phyloP scores from a whole-genome alignment of 2,888 invertebrate genomes.

The Morinoia aosen region DNA sequence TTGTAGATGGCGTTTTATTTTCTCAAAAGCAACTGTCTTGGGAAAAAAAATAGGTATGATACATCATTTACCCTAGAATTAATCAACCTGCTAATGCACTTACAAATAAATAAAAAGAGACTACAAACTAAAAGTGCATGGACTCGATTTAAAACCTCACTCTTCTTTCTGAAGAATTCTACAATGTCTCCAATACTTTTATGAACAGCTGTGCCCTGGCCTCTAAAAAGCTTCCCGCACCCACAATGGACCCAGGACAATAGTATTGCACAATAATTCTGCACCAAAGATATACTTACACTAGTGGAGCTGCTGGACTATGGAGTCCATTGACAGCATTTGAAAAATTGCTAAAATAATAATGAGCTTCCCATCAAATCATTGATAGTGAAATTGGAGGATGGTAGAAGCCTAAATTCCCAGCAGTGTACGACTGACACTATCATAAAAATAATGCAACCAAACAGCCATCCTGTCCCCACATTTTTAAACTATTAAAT shows the following conservation, averaged over 20 bases:
- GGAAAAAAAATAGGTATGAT: background rate
- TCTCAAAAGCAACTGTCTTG: background rate
- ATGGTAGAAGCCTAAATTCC: background rate
- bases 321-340: too few species aligned
- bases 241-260: too few species aligned
- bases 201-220: too few species aligned
- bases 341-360: too few species aligned
- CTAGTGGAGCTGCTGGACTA: too few species aligned
- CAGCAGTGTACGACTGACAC: background rate
- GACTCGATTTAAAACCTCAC: background rate
- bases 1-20: background rate
- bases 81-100: background rate
- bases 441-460: background rate
- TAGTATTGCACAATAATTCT: too few species aligned
- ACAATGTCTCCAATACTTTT: too few species aligned
- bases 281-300: too few species aligned
- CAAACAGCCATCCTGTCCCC: background rate
- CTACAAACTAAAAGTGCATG: background rate
- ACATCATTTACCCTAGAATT: background rate
- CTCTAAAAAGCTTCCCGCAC: too few species aligned
- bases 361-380: too few species aligned
- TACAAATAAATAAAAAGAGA: background rate
- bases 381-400: too few species aligned
- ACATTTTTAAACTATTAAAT: background rate
- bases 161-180: too few species aligned